Conservation (phyloP, 2,888 invertebrate species). For the Sphaeridia pumilis region DNA sequence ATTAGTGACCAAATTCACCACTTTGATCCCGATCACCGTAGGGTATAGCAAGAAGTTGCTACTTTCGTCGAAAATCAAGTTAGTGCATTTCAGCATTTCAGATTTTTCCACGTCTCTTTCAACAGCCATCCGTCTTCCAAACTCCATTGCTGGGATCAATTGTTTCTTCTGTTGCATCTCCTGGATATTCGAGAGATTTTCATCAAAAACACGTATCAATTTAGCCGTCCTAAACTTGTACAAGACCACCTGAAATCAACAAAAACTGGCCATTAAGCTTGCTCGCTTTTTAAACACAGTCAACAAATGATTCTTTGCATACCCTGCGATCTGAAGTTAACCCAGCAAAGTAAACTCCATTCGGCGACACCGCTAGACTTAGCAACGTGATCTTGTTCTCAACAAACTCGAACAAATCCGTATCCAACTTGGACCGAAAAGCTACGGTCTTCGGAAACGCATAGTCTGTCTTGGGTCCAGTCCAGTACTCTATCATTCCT, state of each 20-base stretch:
- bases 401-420: constrained; percentile 89
- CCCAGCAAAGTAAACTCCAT: constrained; percentile 81
- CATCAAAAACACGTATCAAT: constrained; percentile 71
- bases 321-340: constrained; percentile 79
- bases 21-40: constrained; percentile 88
- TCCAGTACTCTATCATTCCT: constrained; percentile 95
- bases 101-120: constrained; percentile 93
- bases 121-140: constrained; percentile 84
- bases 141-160: constrained; percentile 95
- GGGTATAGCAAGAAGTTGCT: constrained; percentile 90
- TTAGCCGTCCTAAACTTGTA: constrained; percentile 70
- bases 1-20: constrained; percentile 82
- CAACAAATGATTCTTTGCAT: no score
- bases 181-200: constrained; percentile 74
- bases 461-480: constrained; percentile 73
- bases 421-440: constrained; percentile 87
- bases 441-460: constrained; percentile 63
- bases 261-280: not conserved
- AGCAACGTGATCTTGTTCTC: constrained; percentile 75
- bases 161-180: constrained; percentile 82
- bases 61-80: constrained; percentile 83
- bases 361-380: constrained; percentile 68
- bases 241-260: constrained; percentile 50
- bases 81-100: constrained; percentile 57
- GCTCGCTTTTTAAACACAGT: no score